Conservation (phyloP, 2,113 vertebrate species). For the Otis tarda region DNA sequence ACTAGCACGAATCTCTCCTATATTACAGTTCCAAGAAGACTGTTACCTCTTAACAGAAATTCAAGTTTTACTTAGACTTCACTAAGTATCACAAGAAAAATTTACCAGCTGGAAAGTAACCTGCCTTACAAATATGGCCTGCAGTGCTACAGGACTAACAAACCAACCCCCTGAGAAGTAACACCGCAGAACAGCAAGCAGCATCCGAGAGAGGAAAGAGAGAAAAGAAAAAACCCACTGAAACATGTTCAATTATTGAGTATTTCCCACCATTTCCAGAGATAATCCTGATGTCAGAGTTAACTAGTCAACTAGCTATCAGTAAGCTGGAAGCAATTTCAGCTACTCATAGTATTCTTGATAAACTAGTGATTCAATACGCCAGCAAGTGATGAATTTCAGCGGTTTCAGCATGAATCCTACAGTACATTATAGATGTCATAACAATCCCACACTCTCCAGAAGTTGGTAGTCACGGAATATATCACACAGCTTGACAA, state of each 20-base stretch:
- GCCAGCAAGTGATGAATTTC: constrained; percentile 65
- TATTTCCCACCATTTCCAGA: not conserved
- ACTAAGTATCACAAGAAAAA: not conserved
- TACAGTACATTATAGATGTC: constrained; percentile 69
- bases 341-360: constrained; percentile 24
- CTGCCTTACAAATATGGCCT: not conserved
- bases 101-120: not conserved
- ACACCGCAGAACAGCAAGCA: not conserved
- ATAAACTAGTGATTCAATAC: constrained; percentile 44
- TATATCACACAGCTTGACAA: constrained; percentile 68
- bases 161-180: not conserved
- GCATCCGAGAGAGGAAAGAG: not conserved
- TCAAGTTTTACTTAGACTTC: not conserved
- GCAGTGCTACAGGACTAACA: not conserved
- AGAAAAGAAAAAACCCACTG: not conserved
- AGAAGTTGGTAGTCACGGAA: constrained; percentile 71
- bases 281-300: not conserved
- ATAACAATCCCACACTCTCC: constrained; percentile 72
- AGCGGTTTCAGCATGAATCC: constrained; percentile 55
- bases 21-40: not conserved
- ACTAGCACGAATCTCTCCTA: not conserved
- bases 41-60: not conserved
- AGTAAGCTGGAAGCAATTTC: constrained; percentile 44
- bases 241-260: not conserved
- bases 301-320: constrained; percentile 40